phyloP scores from a whole-genome alignment of 2,113 vertebrate genomes.

The Lophotis ruficrista region DNA sequence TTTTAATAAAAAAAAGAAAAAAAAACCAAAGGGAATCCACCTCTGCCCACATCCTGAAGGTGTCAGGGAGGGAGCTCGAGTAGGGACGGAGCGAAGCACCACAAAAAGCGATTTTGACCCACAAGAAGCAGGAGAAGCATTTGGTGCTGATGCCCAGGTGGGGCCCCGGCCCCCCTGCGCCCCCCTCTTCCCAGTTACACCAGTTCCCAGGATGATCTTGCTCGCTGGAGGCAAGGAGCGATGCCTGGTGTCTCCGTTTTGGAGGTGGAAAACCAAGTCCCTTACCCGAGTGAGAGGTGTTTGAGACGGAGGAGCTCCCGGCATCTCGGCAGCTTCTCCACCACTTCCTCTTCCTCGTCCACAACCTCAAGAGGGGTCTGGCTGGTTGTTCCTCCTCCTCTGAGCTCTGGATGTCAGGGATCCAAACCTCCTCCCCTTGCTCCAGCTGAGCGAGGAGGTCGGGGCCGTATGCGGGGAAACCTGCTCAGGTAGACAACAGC shows the following conservation, averaged over 20 bases:
- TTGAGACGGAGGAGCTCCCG: neutral
- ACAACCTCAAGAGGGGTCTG: neutral
- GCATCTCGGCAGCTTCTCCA: neutral
- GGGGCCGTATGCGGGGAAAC: neutral
- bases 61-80: neutral
- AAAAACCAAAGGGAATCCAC: neutral
- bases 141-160: no score
- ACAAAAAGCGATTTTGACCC: no score
- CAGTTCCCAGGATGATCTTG: neutral
- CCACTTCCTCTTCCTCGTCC: neutral
- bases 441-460: neutral
- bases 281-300: neutral
- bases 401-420: neutral
- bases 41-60: neutral
- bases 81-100: neutral
- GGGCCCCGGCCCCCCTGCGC: neutral
- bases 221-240: no score
- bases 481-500: neutral
- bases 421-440: neutral
- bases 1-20: neutral
- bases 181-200: neutral
- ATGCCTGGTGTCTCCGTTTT: neutral
- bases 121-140: no score
- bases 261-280: neutral
- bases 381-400: neutral